These are phyloP conservation scores for Xyrichtys novacula DNA, from an alignment of 2,797 vertebrate species.

Conservation along the genomic window DNA sequence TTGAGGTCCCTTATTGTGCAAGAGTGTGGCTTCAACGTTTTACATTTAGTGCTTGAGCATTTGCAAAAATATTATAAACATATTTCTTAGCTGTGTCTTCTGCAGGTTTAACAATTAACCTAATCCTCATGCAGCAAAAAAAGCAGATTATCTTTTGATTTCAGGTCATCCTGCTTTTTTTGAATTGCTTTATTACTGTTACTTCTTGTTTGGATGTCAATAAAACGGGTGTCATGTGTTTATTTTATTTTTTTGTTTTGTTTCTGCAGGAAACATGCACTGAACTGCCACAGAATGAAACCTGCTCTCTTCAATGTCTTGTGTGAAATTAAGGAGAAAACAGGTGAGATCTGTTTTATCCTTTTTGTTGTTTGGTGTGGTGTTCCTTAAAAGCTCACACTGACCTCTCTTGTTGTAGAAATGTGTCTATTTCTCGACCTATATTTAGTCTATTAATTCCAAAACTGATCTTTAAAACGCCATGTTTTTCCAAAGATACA, in stretches of 20 bases:
- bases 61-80: neutral
- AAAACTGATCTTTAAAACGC: neutral
- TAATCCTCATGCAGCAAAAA: neutral
- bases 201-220: slow-evolving; percentile 72
- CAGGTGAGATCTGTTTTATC: slow-evolving; percentile 85
- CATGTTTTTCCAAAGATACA: neutral
- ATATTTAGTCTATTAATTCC: neutral
- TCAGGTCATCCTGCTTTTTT: neutral
- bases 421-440: neutral
- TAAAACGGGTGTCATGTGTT: slow-evolving; percentile 66
- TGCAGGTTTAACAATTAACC: too few species aligned
- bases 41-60: neutral
- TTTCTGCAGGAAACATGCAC: slow-evolving; percentile 99
- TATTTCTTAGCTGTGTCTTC: neutral
- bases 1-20: neutral
- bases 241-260: too few species aligned
- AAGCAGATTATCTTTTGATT: slow-evolving; percentile 7
- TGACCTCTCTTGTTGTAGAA: neutral
- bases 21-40: neutral
- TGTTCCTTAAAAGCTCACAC: neutral
- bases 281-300: slow-evolving; percentile 99
- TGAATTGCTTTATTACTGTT: slow-evolving; percentile 26
- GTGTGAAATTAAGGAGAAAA: slow-evolving; percentile 99
- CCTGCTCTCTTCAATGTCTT: slow-evolving; percentile 99
- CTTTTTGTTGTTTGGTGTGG: slow-evolving; percentile 2